Conservation (phyloP, 2,113 vertebrate species). For the Ptilonorhynchus violaceus region DNA sequence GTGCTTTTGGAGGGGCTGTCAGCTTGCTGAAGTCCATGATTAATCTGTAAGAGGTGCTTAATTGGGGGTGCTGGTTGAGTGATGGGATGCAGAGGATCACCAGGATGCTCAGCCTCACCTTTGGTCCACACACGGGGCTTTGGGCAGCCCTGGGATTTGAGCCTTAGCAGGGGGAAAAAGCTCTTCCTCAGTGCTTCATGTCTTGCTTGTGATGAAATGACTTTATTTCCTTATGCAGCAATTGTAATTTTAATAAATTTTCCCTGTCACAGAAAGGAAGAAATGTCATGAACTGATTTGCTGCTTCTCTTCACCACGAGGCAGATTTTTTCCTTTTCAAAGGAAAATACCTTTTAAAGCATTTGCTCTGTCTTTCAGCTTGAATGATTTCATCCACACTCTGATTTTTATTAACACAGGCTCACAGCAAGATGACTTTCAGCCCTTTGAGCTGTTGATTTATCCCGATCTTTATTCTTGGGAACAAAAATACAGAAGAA, state of each 20-base stretch:
- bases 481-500: neutral
- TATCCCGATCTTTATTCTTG: neutral
- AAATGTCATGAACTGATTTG: neutral
- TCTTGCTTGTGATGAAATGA: neutral
- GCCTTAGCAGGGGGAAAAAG: neutral
- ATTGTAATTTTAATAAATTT: neutral
- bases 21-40: neutral
- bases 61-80: neutral
- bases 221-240: neutral
- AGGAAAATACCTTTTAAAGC: neutral
- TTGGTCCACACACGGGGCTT: neutral
- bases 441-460: neutral
- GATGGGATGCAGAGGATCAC: neutral
- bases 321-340: neutral
- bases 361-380: neutral
- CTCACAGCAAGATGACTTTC: neutral
- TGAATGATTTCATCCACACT: neutral
- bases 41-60: neutral
- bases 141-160: neutral
- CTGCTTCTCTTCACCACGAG: neutral
- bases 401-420: neutral
- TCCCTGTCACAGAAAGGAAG: neutral
- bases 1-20: neutral
- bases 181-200: neutral
- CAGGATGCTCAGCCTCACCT: neutral